Evolutionary conservation across 2,113 vertebrate genomes (phyloP).

Genomic region (Phainopepla nitens): DNA sequence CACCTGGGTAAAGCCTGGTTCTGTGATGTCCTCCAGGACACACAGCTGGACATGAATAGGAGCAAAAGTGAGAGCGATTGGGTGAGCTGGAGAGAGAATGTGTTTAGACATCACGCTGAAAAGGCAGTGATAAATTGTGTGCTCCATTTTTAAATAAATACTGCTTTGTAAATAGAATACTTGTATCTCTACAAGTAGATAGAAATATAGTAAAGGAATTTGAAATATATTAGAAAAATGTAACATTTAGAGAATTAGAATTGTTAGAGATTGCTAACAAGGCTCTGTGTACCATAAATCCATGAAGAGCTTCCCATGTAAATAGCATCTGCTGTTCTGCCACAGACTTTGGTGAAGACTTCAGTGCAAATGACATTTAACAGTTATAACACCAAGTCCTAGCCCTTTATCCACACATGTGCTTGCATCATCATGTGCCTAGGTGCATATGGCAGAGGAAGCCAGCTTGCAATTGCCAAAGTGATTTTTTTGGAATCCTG

Average conservation of each 20-base stretch:
- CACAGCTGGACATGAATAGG: neutral
- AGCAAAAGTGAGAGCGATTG: neutral
- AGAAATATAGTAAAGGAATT: neutral
- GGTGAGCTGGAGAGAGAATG: neutral
- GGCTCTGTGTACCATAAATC: neutral
- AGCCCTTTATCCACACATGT: neutral
- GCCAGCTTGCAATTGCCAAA: neutral
- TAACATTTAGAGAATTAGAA: neutral
- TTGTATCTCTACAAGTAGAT: neutral
- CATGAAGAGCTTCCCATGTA: neutral
- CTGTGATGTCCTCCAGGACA: neutral
- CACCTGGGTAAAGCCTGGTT: neutral
- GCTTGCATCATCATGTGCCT: neutral
- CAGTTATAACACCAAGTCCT: neutral
- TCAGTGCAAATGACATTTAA: neutral
- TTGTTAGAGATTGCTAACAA: neutral
- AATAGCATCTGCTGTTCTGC: neutral
- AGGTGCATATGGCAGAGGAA: neutral
- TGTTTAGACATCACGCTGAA: neutral
- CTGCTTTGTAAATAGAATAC: constrained; percentile 26
- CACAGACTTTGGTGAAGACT: neutral
- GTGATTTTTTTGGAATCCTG: neutral
- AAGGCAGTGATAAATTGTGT: neutral
- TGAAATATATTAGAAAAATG: neutral
- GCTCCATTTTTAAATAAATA: constrained; percentile 30